phyloP scores from a whole-genome alignment of 2,113 vertebrate genomes.

The Chaenocephalus aceratus region DNA sequence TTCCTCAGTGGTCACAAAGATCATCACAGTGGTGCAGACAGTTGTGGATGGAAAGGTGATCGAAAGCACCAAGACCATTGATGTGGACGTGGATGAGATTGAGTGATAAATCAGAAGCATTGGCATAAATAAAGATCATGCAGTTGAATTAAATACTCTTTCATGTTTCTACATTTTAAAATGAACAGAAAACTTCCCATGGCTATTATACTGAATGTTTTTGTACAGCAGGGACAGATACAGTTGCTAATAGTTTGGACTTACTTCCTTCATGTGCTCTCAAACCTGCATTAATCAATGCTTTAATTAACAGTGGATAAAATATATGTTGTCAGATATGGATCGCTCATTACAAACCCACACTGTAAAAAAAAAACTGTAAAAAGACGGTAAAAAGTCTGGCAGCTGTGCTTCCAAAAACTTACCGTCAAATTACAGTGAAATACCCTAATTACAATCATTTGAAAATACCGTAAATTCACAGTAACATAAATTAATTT shows the following conservation, averaged over 20 bases:
- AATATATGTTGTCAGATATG: not conserved
- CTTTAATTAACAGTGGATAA: not conserved
- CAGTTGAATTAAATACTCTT: slow-evolving; percentile 33
- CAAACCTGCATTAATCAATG: not conserved
- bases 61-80: slow-evolving; percentile 61
- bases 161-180: not conserved
- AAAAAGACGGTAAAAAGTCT: too few species aligned
- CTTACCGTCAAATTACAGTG: too few species aligned
- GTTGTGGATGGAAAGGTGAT: slow-evolving; percentile 74
- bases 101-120: slow-evolving; percentile 35
- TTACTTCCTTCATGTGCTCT: not conserved
- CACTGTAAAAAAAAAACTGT: too few species aligned
- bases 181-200: not conserved
- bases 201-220: not conserved
- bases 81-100: slow-evolving; percentile 62
- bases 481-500: too few species aligned
- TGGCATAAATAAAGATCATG: slow-evolving; percentile 58
- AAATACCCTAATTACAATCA: too few species aligned
- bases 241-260: not conserved
- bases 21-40: slow-evolving; percentile 77
- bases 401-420: too few species aligned
- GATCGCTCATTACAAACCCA: not conserved
- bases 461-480: too few species aligned
- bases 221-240: not conserved
- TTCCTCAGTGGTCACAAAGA: slow-evolving; percentile 72